Evolutionary conservation across 2,797 vertebrate genomes (phyloP), one percentile per base, ranked within the genome.

Genomic region (Fringilla coelebs): DNA sequence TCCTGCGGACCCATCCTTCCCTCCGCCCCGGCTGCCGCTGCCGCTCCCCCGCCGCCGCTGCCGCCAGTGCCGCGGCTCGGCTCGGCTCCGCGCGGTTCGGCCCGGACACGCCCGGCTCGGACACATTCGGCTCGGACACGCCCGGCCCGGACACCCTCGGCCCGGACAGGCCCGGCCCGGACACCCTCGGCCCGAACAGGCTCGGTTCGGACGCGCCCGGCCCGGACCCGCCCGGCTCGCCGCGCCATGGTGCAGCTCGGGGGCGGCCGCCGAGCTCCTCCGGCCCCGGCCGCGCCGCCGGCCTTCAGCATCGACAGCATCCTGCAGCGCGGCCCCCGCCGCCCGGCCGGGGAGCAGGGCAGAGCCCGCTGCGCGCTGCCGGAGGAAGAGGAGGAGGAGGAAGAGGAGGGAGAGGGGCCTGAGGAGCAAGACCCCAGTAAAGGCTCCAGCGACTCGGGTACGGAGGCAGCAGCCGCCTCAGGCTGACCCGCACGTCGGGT

Each of bases 241-340:
- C 20, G 6, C 38, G 57, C 60, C 66, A 94, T 90, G 89, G 93
- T 82, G 55, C 94, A 89, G 85, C 85, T 93, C 70, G 77, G 80
- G 5, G 34, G 52, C 17, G 52, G 65, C 66, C 45, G 72, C 70
- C 41, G 38, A 78, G 41, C 36, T 63, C 55, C 60, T 6, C 75
- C 67, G 34, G 38, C 22, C 67, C 62, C 78, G 11, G 62, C 58
- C 8, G 52, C 71, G 5, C 92, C 80, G 61, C 85, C 94, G 36
- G 89, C 94, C 45, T 97, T 97, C 91, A 96, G 96, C 93, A 96
- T 96, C 55, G 96, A 93, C 76, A 95, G 95, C 67, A 96, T 97
- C 75, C 90, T 96, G 36, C 87, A 85, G 81, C 54, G 65, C 40
- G 89, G 77, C 7, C 92, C 96, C 57, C 78, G 79, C 49, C 85